phyloP scores from a whole-genome alignment of 2,888 invertebrate species.

The Pachliopta kotzebuea region DNA sequence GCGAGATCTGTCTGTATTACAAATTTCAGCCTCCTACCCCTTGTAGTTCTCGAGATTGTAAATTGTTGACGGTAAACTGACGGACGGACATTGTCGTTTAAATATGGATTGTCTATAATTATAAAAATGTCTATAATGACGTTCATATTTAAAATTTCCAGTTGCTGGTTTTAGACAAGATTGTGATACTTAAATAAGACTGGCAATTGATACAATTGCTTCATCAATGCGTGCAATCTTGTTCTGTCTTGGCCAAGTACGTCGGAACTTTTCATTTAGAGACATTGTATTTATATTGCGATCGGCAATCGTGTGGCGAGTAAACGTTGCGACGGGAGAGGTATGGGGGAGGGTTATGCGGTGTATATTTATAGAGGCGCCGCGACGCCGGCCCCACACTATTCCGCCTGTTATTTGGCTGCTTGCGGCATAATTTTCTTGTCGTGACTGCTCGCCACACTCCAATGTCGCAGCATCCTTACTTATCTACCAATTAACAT shows the following conservation, averaged over 20 bases:
- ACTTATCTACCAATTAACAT: conserved; percentile 49
- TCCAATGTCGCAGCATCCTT: conserved; percentile 61
- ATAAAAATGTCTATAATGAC: too few relatives aligned
- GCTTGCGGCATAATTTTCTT: conserved; percentile 73
- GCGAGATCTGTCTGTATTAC: too few relatives aligned
- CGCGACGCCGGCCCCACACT: conserved; percentile 72
- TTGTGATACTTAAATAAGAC: conserved; percentile 44
- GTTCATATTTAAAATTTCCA: too few relatives aligned
- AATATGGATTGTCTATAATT: too few relatives aligned
- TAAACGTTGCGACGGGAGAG: conserved; percentile 48
- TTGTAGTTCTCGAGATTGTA: too few relatives aligned
- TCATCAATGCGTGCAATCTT: too few relatives aligned
- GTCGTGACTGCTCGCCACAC: conserved; percentile 63
- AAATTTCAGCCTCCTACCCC: too few relatives aligned
- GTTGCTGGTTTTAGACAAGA: conserved; percentile 8
- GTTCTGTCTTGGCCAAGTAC: conserved; percentile 45
- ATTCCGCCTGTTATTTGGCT: conserved; percentile 74
- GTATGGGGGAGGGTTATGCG: conserved; percentile 36
- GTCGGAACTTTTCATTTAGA: conserved; percentile 48
- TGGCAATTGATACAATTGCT: conserved; percentile 36
- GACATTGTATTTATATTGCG: conserved; percentile 49
- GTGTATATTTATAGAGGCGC: conserved; percentile 74
- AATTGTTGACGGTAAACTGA: too few relatives aligned
- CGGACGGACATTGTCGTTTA: too few relatives aligned
- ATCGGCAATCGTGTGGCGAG: conserved; percentile 48